phyloP scores from a whole-genome alignment of 2,797 vertebrate species.

The Perdix hodgsoniae region DNA sequence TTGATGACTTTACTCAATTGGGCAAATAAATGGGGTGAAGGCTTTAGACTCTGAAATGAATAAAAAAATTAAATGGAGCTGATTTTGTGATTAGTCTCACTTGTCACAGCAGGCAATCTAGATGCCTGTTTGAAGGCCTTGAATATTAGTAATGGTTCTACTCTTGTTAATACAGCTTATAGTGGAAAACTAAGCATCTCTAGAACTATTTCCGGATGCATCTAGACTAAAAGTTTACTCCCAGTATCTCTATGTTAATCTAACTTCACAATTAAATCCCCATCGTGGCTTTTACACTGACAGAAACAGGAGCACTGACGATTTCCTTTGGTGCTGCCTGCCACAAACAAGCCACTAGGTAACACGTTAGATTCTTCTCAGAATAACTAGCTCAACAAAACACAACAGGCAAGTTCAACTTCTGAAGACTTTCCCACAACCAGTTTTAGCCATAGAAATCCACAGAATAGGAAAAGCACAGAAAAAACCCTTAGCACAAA shows the following conservation, averaged over 20 bases:
- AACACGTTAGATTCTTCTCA: neutral
- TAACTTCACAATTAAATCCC: neutral
- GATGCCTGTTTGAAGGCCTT: neutral
- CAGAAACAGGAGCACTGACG: neutral
- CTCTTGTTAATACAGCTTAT: neutral
- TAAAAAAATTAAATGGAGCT: neutral
- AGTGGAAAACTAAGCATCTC: neutral
- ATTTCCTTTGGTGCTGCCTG: neutral
- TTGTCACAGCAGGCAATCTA: neutral
- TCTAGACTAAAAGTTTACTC: neutral
- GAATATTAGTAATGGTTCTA: neutral
- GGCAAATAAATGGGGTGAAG: conserved; percentile 96
- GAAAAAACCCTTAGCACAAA: neutral
- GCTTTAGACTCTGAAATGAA: conserved; percentile 94
- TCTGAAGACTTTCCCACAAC: neutral
- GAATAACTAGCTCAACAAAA: neutral
- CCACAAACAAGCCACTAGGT: neutral
- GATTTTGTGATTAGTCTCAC: neutral
- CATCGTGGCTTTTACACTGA: fast-evolving
- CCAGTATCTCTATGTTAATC: neutral
- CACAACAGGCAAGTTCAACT: neutral
- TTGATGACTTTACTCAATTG: conserved; percentile 99
- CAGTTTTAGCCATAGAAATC: neutral
- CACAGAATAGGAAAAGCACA: neutral
- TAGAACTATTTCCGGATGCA: neutral